Base-by-base conservation (phyloP, 2,113 vertebrate genomes). In the Cygnus buccinator region DNA sequence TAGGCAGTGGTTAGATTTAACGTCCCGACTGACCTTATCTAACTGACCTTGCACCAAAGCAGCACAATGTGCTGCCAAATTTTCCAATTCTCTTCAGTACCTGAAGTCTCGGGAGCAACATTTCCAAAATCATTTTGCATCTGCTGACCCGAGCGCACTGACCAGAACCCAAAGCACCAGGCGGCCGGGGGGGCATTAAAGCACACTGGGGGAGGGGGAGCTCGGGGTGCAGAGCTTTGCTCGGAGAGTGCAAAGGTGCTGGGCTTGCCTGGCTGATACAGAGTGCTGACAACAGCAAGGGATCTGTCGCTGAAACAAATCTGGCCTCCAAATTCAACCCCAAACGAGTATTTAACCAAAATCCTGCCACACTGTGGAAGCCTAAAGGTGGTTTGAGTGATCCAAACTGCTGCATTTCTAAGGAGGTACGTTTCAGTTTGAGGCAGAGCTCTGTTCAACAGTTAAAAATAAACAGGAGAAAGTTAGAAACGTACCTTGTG, bases 31-130 rank as follows among this genome's bases (percentile, higher is more conserved):
- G 93, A 93, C 95, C 90, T 96, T 93, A 93, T 92, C 90, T 89
- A 65, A 95, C 78, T 80, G 95, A 96, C 95, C 93, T 96, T 97
- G 87, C 93, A 94, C 92, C 91, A 96, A 97, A 96, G 71, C 94
- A 94, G 78, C 86, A 79, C 73, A 83, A 52, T 28, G 46, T 54
- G 83, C 90, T 94, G 95, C 95, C 95, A 97, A 57, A 94, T 87
- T 87, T 89, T 84, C 91, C 93, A 95, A 48, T 97, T 84, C 75
- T 81, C 62, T 88, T 90, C 87, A 87, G 89, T 77, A 79, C 65
- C 89, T 86, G 59, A 67, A 92, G 52, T 89, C 94, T 88, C 95
- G 65, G 84, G 84, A 93, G 86, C 57, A 76, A 87, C 25, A 63
- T 91, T 96, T 87, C 75, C 68, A 85, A 74, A 62, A 41, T 50